Evolutionary conservation across 2,797 vertebrate species (phyloP).

Genomic region (Acestrorhynchus altus): DNA sequence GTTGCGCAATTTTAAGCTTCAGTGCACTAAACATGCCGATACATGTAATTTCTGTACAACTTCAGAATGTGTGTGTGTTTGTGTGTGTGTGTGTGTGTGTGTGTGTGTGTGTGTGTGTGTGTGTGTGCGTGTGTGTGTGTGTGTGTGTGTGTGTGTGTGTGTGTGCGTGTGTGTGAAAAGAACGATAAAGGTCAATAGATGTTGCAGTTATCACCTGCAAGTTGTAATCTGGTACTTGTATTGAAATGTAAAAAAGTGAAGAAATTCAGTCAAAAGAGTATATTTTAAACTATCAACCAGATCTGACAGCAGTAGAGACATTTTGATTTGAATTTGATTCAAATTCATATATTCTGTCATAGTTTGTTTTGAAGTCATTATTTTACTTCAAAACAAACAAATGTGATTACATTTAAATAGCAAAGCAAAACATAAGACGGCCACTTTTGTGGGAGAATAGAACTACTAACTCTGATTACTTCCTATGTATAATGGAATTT

Average conservation of each 20-base stretch:
- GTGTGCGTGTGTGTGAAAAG: neutral
- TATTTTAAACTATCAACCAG: neutral
- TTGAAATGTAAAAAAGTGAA: neutral
- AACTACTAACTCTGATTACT: neutral
- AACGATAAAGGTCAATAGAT: neutral
- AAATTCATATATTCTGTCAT: too few relatives aligned
- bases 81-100: slow-evolving; percentile 1
- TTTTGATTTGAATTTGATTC: too few relatives aligned
- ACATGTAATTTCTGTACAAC: slow-evolving; percentile 13
- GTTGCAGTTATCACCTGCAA: neutral
- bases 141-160: slow-evolving; percentile 18
- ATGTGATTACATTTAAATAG: neutral
- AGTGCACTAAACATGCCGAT: slow-evolving; percentile 30
- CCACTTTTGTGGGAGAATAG: too few relatives aligned
- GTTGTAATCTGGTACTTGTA: neutral
- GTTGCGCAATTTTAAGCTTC: slow-evolving; percentile 16
- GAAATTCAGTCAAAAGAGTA: neutral
- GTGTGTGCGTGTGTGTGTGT: neutral
- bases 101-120: slow-evolving; percentile 14
- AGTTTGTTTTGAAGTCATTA: too few relatives aligned
- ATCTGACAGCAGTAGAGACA: neutral
- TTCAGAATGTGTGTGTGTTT: too few relatives aligned
- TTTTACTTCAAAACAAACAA: too few relatives aligned
- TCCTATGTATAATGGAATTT: neutral
- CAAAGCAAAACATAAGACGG: neutral